Conservation (phyloP, 2,888 invertebrate genomes). For the Halocaridina rubra region DNA sequence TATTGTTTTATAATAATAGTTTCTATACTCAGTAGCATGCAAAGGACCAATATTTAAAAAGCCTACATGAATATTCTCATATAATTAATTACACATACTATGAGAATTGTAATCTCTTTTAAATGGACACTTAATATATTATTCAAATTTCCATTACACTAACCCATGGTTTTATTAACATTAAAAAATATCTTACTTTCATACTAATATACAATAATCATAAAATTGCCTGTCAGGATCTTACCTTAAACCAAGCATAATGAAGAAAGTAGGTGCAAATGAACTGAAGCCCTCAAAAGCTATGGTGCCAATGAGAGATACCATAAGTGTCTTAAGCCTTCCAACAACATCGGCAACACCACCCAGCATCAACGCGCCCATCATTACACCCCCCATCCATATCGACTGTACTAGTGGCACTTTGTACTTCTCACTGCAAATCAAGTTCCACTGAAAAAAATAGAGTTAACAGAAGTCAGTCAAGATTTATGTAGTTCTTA, state of each 20-base stretch:
- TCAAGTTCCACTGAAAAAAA: constrained; percentile 64
- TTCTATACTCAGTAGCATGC: no score
- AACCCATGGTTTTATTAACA: no score
- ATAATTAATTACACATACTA: no score
- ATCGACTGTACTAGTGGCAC: constrained; percentile 65
- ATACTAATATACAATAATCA: no score
- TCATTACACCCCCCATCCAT: constrained; percentile 66
- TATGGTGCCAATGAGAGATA: constrained; percentile 65
- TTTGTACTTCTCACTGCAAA: constrained; percentile 65
- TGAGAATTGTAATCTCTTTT: no score
- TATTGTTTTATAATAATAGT: not conserved
- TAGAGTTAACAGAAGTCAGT: no score
- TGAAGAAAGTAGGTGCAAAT: constrained; percentile 62
- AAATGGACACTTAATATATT: no score
- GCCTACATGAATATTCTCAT: no score
- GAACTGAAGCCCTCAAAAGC: constrained; percentile 64
- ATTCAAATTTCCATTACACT: no score
- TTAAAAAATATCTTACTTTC: no score
- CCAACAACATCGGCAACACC: constrained; percentile 65
- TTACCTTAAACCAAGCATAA: constrained; percentile 40
- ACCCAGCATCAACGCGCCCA: constrained; percentile 65
- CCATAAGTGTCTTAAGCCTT: constrained; percentile 64
- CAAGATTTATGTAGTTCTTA: not conserved
- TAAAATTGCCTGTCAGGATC: no score
- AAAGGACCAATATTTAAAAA: no score